Percentiles rank a stretch among this genome's conserved stretches.
Conservation (phyloP, 2,113 vertebrate species). For the Pagrus major region DNA sequence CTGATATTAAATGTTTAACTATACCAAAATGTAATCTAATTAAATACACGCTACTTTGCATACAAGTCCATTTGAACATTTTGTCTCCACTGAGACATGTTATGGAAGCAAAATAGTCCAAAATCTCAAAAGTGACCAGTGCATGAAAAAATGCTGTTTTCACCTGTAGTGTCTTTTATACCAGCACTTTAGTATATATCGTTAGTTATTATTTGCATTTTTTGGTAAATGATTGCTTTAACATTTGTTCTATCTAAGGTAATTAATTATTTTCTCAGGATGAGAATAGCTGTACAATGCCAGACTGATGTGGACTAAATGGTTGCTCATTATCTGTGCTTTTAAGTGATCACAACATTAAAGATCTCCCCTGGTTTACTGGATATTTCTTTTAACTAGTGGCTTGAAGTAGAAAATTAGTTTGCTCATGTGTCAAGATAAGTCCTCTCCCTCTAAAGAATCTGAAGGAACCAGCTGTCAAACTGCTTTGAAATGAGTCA, state of each 20-base stretch:
- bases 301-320: constrained; percentile 55
- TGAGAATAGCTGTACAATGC: constrained; percentile 1
- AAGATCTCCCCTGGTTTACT: constrained; percentile 9
- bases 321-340: constrained; percentile 51
- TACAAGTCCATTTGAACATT: too few species aligned
- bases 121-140: too few species aligned
- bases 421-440: constrained; percentile 4
- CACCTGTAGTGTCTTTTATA: too few species aligned
- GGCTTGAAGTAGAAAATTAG: constrained; percentile 4
- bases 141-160: too few species aligned
- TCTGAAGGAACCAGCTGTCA: background rate
- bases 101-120: too few species aligned
- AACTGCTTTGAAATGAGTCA: constrained; percentile 12
- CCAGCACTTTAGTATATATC: background rate
- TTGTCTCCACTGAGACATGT: too few species aligned
- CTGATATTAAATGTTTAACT: too few species aligned
- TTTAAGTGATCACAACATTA: constrained; percentile 39
- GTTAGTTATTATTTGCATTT: background rate
- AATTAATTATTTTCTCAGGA: background rate
- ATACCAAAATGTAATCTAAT: too few species aligned
- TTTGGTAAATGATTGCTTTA: background rate
- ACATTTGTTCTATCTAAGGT: background rate
- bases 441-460: constrained; percentile 7
- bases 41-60: too few species aligned
- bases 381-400: constrained; percentile 12